Evolutionary conservation across 2,888 invertebrate genomes (phyloP).

Genomic region (Frankliniella fusca): DNA sequence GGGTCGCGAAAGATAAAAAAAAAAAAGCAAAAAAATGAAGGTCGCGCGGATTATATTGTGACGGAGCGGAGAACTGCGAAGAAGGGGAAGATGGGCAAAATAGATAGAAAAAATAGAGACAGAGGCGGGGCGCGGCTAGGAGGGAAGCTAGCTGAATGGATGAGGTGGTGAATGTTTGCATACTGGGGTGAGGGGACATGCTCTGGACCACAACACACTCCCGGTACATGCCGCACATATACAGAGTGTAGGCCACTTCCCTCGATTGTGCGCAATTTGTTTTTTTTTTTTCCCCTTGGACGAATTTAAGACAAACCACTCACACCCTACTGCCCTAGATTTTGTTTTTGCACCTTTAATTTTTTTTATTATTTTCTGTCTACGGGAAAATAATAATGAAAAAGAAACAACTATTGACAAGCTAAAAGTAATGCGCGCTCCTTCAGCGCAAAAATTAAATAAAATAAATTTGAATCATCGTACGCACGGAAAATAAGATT

Average conservation of each 20-base stretch:
- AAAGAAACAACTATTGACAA: neutral
- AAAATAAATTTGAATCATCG: too few relatives aligned
- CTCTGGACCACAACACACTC: neutral
- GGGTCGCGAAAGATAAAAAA: neutral
- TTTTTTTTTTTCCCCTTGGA: neutral
- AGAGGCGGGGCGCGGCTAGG: too few relatives aligned
- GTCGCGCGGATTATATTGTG: conserved; percentile 5
- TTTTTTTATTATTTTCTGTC: neutral
- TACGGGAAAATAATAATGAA: neutral
- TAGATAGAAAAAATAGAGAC: neutral
- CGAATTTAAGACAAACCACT: too few relatives aligned
- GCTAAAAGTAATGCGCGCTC: too few relatives aligned
- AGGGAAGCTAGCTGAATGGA: neutral
- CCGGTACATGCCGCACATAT: conserved; percentile 3
- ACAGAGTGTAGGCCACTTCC: neutral
- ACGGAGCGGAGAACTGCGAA: neutral
- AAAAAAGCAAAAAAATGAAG: neutral
- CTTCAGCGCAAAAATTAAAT: neutral
- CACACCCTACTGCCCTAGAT: neutral
- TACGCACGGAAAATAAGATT: too few relatives aligned
- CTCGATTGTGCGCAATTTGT: neutral
- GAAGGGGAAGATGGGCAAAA: conserved; percentile 4
- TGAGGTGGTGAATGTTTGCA: conserved; percentile 23
- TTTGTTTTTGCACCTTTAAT: neutral
- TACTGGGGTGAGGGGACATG: conserved; percentile 10